Base-by-base conservation (phyloP, 2,113 vertebrate genomes). In the Rana temporaria region DNA sequence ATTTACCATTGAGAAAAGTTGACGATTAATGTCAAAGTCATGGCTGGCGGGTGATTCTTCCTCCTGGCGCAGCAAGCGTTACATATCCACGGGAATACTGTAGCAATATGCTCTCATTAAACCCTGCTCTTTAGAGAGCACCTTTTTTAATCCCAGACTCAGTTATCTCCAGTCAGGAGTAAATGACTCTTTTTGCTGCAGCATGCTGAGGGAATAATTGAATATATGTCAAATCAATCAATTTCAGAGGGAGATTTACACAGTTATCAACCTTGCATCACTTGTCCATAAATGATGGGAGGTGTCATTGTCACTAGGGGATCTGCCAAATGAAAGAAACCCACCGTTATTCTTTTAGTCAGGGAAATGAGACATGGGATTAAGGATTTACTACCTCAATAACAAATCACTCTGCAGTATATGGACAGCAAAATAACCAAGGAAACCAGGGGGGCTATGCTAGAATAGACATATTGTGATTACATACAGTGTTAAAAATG, bases 171-270 rank as follows among this genome's bases (percentile, higher is more conserved):
- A 83, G 64, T 66, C 81, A 83, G 42, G 26, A 73, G 81, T 76
- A 82, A 82, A 83, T 83, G n/a, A 76, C 81, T 76, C 12, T 83
- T 82, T 65, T 74, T 64, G 63, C 64, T 82, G 64, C 30, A n/a
- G 72, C 72, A 68, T 83, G 55, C 81, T 76, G 71, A 17, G 72
- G 76, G 71, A 83, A 75, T 83, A 67, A 83, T 82, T 82, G 71
- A 76, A 82, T 68, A 60, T 19, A 75, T 76, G 81, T 76, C 81
- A 82, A 76, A 83, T 83, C 72, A 67, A 76, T 83, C 81, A 76
- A 57, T 83, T 83, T 76, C 71, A 60, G 79, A 81, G 62, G 32
- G 63, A 59, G 81, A 76, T 68, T 57, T 83, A 68, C 55, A 18
- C 55, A 76, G 63, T 66, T 83, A 76, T 83, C 81, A 76, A 20